Percentiles rank a stretch among this genome's conserved stretches.
Conservation (phyloP, 1,140 invertebrate genomes). For the Tribolium madens region DNA sequence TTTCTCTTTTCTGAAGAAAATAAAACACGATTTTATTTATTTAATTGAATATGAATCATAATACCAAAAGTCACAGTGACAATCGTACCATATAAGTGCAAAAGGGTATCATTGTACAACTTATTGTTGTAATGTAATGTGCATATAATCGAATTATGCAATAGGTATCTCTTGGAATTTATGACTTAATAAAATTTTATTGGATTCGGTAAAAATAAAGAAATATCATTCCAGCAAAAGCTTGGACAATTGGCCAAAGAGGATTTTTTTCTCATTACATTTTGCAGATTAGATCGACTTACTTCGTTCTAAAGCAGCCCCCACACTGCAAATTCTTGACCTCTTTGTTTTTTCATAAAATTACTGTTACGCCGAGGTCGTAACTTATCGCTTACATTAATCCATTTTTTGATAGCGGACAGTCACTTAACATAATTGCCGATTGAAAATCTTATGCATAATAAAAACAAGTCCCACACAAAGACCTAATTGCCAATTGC, state of each 20-base stretch:
- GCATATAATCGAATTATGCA: constrained; percentile 35
- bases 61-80: constrained; percentile 16
- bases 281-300: not conserved
- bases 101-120: constrained; percentile 2
- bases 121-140: constrained; percentile 5
- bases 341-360: not conserved
- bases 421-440: not conserved
- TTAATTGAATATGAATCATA: constrained; percentile 26
- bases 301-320: not conserved
- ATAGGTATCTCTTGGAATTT: constrained; percentile 9
- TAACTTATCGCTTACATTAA: not conserved
- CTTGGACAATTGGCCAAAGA: not conserved
- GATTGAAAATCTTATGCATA: constrained; percentile 6
- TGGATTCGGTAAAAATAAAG: not conserved
- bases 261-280: not conserved
- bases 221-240: not conserved
- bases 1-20: not conserved
- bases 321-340: not conserved
- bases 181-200: constrained; percentile 32
- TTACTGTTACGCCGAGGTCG: not conserved
- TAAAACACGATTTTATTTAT: constrained; percentile 24
- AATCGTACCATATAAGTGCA: constrained; percentile 3
- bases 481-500: constrained; percentile 6
- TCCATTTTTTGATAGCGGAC: not conserved
- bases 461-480: constrained; percentile 8